Evolutionary conservation across 2,797 vertebrate genomes (phyloP), one percentile per base, ranked within the genome.

Genomic region (Octomys mimax): DNA sequence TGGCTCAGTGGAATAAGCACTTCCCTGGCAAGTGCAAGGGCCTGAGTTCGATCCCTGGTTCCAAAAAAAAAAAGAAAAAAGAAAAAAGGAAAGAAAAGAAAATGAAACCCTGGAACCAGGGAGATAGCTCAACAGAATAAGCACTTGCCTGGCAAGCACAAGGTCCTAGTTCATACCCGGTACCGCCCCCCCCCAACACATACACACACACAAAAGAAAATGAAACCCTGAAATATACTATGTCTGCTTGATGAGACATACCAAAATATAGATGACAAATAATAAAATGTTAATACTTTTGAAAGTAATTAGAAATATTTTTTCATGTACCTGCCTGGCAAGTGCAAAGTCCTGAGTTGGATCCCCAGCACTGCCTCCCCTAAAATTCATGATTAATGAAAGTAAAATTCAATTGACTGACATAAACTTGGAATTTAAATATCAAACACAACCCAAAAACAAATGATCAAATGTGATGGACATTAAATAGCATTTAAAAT

Each of bases 401-500:
- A 98, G 94, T 88, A 82, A 93, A 98, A 98, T 98, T 98, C 98
- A 98, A 99, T 98, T 98, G 95, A 96, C 98, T 98, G 98, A 99
- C 98, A 98, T 98, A 98, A 81, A 98, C 98, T 98, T 99, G 99
- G 98, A 98, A 99, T 99, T 99, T 99, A 99, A 99, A 99, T 98
- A 99, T 98, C 87, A 98, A 98, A 98, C 98, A 98, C 98, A 99
- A 99, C 99, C 97, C 94, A 97, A 97, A 98, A 98, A 98, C 98
- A 98, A 99, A 97, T 98, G 98, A 99, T 98, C 98, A 99, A 99
- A 99, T 98, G 98, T 98, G 98, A 99, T 99, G 98, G 99, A 99
- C 98, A 98, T 98, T 98, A 98, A 98, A 36, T 18, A 71, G 12
- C 18, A 28, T 2, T 4, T 31, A 98, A 86, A 92, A 98, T 98